phyloP scores from a whole-genome alignment of 2,113 vertebrate species.

The Lasiurus borealis region DNA sequence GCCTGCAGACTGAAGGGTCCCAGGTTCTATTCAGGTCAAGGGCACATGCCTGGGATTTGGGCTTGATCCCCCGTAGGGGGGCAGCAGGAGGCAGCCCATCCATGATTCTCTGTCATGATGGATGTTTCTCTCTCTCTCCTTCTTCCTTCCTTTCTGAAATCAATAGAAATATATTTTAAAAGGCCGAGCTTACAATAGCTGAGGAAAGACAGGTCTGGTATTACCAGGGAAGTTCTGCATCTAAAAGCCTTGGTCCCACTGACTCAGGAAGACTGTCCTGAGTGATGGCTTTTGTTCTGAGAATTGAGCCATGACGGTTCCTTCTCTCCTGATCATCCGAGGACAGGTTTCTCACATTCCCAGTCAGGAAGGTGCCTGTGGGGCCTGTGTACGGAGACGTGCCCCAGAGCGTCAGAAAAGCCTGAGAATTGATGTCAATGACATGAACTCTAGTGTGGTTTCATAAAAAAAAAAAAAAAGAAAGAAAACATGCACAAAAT shows the following conservation, averaged over 20 bases:
- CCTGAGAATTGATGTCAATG: neutral
- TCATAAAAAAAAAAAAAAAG: neutral
- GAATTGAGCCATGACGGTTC: neutral
- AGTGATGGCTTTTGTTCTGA: slow-evolving; percentile 46
- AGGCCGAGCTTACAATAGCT: neutral
- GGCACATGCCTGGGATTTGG: no score
- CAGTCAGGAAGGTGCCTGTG: neutral
- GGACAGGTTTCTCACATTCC: neutral
- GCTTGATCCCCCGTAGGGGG: no score
- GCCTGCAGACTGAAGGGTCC: no score
- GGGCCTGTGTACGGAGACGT: neutral
- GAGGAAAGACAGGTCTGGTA: neutral
- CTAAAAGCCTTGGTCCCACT: slow-evolving; percentile 57
- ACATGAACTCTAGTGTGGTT: neutral
- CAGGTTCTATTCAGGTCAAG: no score
- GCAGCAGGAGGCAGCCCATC: no score
- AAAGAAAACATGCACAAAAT: neutral
- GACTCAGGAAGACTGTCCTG: neutral
- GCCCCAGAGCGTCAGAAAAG: neutral
- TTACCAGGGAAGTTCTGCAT: neutral
- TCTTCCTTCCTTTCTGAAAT: no score
- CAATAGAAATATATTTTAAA: no score
- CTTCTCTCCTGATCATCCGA: slow-evolving; percentile 38
- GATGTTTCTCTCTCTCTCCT: no score
- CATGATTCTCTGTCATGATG: no score